Percentiles rank a stretch among this genome's conserved stretches.
These are phyloP conservation scores for Gerris lacustris DNA, from an alignment of 2,888 invertebrate species.

Conservation along the genomic window DNA sequence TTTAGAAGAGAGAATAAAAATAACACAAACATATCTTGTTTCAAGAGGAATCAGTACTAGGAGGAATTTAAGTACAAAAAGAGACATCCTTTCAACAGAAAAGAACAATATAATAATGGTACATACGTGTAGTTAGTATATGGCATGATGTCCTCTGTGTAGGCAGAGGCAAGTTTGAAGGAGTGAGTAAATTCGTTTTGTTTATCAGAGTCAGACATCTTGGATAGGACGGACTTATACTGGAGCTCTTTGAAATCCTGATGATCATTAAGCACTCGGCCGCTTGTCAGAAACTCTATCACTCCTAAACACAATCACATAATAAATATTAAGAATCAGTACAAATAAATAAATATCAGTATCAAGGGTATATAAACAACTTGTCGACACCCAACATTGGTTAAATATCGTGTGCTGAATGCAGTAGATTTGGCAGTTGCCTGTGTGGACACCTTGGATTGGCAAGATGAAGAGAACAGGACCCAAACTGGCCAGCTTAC, in stretches of 20 bases:
- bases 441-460: too few relatives aligned
- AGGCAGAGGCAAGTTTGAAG: slow-evolving; percentile 88
- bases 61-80: too few relatives aligned
- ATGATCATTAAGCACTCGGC: slow-evolving; percentile 81
- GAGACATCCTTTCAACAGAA: too few relatives aligned
- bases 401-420: too few relatives aligned
- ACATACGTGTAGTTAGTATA: slow-evolving; percentile 96
- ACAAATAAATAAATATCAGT: not conserved
- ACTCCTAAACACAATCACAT: slow-evolving; percentile 53
- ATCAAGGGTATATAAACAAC: not conserved
- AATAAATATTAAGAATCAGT: slow-evolving; percentile 10
- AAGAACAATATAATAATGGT: too few relatives aligned
- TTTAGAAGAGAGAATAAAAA: too few relatives aligned
- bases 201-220: slow-evolving; percentile 76
- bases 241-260: slow-evolving; percentile 92
- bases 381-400: too few relatives aligned
- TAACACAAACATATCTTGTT: too few relatives aligned
- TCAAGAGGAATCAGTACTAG: too few relatives aligned
- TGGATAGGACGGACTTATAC: slow-evolving; percentile 80
- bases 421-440: too few relatives aligned
- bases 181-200: slow-evolving; percentile 85
- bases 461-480: too few relatives aligned
- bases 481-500: too few relatives aligned
- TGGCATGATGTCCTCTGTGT: slow-evolving; percentile 90
- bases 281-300: slow-evolving; percentile 84